phyloP scores from a whole-genome alignment of 2,113 vertebrate species.

The Syrrhaptes paradoxus region DNA sequence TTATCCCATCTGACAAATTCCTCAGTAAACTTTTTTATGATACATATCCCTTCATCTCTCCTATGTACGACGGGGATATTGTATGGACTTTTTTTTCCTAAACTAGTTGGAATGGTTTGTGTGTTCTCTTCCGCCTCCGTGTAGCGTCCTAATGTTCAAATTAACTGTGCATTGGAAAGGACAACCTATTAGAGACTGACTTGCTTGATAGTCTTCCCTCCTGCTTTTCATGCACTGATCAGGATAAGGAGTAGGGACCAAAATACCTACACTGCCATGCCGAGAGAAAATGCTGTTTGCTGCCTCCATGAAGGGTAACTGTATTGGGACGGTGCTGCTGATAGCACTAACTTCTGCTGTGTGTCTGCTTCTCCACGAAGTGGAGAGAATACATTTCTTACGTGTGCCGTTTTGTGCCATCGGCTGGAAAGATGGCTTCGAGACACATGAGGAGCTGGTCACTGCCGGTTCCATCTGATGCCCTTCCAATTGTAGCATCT shows the following conservation, averaged over 20 bases:
- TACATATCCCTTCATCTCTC: neutral
- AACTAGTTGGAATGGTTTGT: neutral
- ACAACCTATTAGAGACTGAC: neutral
- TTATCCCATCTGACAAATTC: neutral
- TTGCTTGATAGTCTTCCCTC: neutral
- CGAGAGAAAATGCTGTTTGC: neutral
- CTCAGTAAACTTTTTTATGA: neutral
- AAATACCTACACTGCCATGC: neutral
- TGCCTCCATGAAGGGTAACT: neutral
- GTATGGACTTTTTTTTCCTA: neutral
- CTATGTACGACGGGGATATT: neutral
- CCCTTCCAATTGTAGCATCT: neutral
- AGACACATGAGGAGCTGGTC: neutral
- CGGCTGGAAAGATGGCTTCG: neutral
- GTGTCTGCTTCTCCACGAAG: neutral
- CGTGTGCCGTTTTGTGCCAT: neutral
- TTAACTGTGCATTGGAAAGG: neutral
- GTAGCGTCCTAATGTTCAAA: neutral
- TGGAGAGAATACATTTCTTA: neutral
- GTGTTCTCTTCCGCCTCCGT: neutral
- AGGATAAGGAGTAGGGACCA: neutral
- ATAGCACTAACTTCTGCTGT: neutral
- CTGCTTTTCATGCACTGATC: neutral
- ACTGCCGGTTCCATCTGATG: neutral
- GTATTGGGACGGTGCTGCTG: neutral